These are phyloP conservation scores for Pomacea maculata DNA, from an alignment of 1,140 invertebrate genomes.

Conservation along the genomic window DNA sequence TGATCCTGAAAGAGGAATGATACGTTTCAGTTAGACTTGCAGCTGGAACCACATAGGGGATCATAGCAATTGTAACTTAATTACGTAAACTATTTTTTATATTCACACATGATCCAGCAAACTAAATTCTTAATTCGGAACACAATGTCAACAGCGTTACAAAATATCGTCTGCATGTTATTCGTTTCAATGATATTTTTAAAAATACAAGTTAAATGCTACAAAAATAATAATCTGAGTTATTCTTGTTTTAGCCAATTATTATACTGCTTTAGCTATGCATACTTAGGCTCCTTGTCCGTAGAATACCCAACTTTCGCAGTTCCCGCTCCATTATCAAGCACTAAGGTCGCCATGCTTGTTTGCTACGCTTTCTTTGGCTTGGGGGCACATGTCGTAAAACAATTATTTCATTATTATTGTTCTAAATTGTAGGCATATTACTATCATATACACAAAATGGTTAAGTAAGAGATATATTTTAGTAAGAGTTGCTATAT, in stretches of 20 bases:
- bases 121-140: not conserved
- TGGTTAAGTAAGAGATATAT: not conserved
- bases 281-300: slow-evolving; percentile 74
- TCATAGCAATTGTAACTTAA: no score
- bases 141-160: not conserved
- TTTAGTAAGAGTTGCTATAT: no score
- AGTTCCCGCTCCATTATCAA: slow-evolving; percentile 88
- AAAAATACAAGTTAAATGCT: not conserved
- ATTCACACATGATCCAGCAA: not conserved
- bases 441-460: not conserved
- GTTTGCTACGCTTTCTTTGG: not conserved
- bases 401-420: no score
- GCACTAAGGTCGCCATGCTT: slow-evolving; percentile 70
- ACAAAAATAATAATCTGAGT: not conserved
- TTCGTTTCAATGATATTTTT: not conserved
- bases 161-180: not conserved
- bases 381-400: not conserved
- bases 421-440: not conserved
- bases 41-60: no score
- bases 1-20: slow-evolving; percentile 68
- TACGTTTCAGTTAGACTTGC: slow-evolving; percentile 22
- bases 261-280: not conserved
- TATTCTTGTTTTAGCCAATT: not conserved
- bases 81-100: no score
- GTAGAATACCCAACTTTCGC: slow-evolving; percentile 84